A percentile compares a stretch with the other conserved stretches of the same genome.
These are phyloP conservation scores for Mormyrus hasselquistii DNA, from an alignment of 2,797 vertebrate species.

Conservation along the genomic window DNA sequence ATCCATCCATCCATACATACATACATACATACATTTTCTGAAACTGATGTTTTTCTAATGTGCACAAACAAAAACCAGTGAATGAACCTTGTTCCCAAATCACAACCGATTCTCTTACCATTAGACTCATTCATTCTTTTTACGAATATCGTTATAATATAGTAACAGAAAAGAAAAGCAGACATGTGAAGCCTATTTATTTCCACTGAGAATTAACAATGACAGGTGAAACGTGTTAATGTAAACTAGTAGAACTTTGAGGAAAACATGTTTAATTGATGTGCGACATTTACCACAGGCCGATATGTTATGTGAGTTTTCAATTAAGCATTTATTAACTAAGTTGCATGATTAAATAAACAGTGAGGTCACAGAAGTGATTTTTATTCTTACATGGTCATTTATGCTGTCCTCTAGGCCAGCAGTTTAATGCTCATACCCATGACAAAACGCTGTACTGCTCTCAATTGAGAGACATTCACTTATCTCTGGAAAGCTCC, in stretches of 20 bases:
- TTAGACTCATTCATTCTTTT: background rate
- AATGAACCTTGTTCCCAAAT: background rate
- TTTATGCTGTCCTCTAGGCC: background rate
- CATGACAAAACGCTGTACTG: background rate
- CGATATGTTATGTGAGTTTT: background rate
- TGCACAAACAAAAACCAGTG: background rate
- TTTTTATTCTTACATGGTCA: background rate
- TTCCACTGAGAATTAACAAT: background rate
- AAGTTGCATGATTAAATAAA: background rate
- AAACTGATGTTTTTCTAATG: background rate
- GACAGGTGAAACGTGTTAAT: background rate
- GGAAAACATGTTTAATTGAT: background rate
- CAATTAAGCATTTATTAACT: background rate
- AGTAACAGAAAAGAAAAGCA: background rate
- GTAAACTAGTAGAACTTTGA: background rate
- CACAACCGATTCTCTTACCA: background rate
- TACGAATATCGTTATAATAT: background rate
- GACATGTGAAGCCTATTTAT: background rate
- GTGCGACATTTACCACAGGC: background rate
- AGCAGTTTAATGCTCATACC: background rate
- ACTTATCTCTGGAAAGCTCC: background rate
- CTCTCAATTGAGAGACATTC: background rate
- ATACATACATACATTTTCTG: background rate
- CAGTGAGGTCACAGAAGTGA: background rate
- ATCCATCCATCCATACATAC: background rate